Percentiles rank a stretch among this genome's conserved stretches.
phyloP scores from a whole-genome alignment of 2,888 invertebrate species.

The Harpalus rubripes region DNA sequence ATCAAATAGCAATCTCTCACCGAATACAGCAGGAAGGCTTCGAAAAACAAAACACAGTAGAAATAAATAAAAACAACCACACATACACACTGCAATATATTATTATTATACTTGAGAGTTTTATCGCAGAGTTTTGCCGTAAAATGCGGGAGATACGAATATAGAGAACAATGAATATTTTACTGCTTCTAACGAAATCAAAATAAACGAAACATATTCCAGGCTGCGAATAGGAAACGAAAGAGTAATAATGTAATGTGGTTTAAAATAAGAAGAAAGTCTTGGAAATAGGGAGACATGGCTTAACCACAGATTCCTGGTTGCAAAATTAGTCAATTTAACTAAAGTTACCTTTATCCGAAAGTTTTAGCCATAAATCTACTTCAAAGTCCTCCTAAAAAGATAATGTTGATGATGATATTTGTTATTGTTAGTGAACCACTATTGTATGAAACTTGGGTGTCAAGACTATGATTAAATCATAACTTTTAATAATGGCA shows the following conservation, averaged over 20 bases:
- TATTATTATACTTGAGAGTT: slow-evolving; percentile 12
- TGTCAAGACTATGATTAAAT: too few relatives aligned
- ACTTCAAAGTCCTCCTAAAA: too few relatives aligned
- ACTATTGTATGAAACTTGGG: too few relatives aligned
- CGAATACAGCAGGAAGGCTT: not conserved
- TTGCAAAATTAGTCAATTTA: too few relatives aligned
- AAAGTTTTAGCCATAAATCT: too few relatives aligned
- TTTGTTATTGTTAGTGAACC: too few relatives aligned
- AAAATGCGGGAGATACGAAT: not conserved
- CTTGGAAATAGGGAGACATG: not conserved
- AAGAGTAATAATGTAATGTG: not conserved
- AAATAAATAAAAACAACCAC: slow-evolving; percentile 18
- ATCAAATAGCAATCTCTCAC: slow-evolving; percentile 62
- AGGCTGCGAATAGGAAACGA: not conserved
- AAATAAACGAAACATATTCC: not conserved
- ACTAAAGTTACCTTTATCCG: too few relatives aligned
- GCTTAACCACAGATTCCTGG: too few relatives aligned
- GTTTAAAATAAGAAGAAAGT: not conserved
- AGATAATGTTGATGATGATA: too few relatives aligned
- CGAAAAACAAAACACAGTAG: slow-evolving; percentile 5
- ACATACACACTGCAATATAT: not conserved
- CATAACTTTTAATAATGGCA: too few relatives aligned
- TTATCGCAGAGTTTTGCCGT: not conserved
- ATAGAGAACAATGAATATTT: slow-evolving; percentile 1
- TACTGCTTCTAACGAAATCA: not conserved